These are phyloP conservation scores for Uropetala carovei DNA, from an alignment of 2,888 invertebrate species.

Conservation along the genomic window DNA sequence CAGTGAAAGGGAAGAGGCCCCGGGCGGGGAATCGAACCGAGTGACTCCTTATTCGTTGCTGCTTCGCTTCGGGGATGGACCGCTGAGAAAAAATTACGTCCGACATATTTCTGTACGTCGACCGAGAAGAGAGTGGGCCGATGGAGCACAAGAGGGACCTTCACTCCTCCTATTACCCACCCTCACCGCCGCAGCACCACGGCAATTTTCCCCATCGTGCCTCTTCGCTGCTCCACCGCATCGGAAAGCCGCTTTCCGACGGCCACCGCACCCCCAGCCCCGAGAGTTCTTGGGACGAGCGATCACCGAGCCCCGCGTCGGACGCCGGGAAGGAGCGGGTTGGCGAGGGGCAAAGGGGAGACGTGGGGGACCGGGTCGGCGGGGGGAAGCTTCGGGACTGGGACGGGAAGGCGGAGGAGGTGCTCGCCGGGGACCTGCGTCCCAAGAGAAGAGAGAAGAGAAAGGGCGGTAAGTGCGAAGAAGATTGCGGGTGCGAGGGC, in stretches of 20 bases:
- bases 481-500: conserved; percentile 30
- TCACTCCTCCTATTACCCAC: conserved; percentile 7
- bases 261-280: conserved; percentile 77
- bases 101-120: conserved; percentile 67
- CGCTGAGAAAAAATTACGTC: not conserved
- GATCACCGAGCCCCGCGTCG: not conserved
- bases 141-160: conserved; percentile 64
- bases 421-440: conserved; percentile 65
- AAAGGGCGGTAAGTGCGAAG: conserved; percentile 65
- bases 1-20: not conserved
- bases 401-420: too few species aligned
- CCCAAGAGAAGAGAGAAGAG: conserved; percentile 42
- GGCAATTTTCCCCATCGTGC: conserved; percentile 33
- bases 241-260: conserved; percentile 69
- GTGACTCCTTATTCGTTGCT: too few species aligned
- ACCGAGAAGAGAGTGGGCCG: conserved; percentile 67
- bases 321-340: conserved; percentile 72
- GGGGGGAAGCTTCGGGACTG: not conserved
- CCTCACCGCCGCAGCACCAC: not conserved
- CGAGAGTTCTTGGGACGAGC: conserved; percentile 74
- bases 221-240: conserved; percentile 27
- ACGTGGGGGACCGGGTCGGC: not conserved
- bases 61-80: not conserved
- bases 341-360: not conserved
- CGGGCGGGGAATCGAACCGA: not conserved